Base-by-base conservation (phyloP, 1,140 invertebrate species). In the Drosophila micromelanica region DNA sequence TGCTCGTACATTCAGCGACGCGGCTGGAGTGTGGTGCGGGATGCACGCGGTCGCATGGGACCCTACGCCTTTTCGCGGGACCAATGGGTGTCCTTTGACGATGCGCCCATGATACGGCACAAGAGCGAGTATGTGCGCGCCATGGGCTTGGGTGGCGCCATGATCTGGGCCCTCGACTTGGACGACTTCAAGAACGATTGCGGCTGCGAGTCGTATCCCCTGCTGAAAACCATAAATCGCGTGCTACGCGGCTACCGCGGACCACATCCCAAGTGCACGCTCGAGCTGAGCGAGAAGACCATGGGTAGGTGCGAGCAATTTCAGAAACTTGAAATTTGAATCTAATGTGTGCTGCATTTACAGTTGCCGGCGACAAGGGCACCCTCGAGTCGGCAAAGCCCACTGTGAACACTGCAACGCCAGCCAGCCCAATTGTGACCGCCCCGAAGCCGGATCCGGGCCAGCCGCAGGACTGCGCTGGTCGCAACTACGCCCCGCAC, bases 41-140 rank as follows among this genome's bases (percentile, higher is more conserved):
- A 97, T 77, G 92, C 93, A 0, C 93, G 94, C 40, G 95, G 95
- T 20, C 92, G 95, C 37, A 96, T 97, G 89, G 96, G 96, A 5
- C 96, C 96, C 0, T 96, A 95, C 91, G 96, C 96, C 0, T 95
- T 94, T 52, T 91, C 93, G 1, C 93, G 94, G 27, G 96, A 96
- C 90, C 96, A 97, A 85, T 97, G 96, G 97, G 96, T 97, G 0
- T 96, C 95, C 1, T 97, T 96, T 79, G 97, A 97, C 87, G 96
- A 97, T 92, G 94, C 95, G 40, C 93, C 94, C 12, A 96, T 95
- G 94, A 94, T 95, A 12, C 92, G 93, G 2, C 94, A 95, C 70
- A 97, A 97, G 77, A 93, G 95, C 6, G 94, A 96, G 75, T 96
- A 95, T 68, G 94, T 97, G 1, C 95, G 95, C 61, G 93, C 95